These are phyloP conservation scores for Carduelis carduelis DNA, from an alignment of 2,797 vertebrate genomes.

Conservation along the genomic window DNA sequence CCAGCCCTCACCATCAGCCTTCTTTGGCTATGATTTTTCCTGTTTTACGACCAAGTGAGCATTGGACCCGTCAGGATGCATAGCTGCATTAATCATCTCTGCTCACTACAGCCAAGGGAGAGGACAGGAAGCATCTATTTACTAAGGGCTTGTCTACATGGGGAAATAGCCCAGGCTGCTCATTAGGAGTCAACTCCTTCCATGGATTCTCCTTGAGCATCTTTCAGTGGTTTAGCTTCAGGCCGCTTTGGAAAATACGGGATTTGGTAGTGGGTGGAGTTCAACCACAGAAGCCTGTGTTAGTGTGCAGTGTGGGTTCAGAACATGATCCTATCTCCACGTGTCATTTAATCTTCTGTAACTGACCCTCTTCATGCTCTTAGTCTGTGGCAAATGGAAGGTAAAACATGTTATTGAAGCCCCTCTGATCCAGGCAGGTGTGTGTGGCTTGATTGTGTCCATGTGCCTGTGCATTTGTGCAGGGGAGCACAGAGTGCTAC, in stretches of 20 bases:
- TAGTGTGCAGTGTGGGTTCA: not conserved
- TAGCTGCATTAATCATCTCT: slow-evolving; percentile 39
- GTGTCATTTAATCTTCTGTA: slow-evolving; percentile 16
- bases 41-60: not conserved
- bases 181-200: slow-evolving; percentile 35
- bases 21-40: slow-evolving; percentile 24
- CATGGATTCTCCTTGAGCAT: not conserved
- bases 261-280: not conserved
- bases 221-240: not conserved
- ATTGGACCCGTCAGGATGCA: slow-evolving; percentile 4
- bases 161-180: not conserved
- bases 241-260: not conserved
- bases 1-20: not conserved
- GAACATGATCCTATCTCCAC: not conserved
- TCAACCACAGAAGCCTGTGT: not conserved
- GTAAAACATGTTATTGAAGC: not conserved
- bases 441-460: not conserved
- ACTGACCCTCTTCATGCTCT: not conserved
- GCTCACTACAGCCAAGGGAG: not conserved
- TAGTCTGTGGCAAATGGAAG: not conserved
- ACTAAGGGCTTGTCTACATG: not conserved
- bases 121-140: slow-evolving; percentile 52
- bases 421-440: not conserved
- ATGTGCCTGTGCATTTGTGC: fast-evolving
- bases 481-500: not conserved